These are phyloP conservation scores for Betta splendens DNA, from an alignment of 2,797 vertebrate species.

Conservation along the genomic window DNA sequence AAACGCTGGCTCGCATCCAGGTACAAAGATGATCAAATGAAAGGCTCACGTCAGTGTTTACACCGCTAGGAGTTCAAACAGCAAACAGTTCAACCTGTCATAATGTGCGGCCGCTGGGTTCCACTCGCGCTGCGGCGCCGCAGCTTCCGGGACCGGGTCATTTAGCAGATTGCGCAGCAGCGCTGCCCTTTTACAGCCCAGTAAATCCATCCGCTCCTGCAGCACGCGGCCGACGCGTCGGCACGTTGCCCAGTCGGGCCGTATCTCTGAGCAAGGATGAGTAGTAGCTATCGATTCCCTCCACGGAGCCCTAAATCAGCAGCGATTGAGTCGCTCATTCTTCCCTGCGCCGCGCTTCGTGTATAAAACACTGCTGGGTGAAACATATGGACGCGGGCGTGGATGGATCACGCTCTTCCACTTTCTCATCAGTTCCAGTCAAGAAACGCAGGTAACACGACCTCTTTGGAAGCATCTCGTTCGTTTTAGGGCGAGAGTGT, in stretches of 20 bases:
- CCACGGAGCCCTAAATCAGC: slow-evolving; percentile 57
- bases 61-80: too few species aligned
- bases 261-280: slow-evolving; percentile 53
- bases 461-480: slow-evolving; percentile 3
- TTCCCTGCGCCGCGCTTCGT: not conserved
- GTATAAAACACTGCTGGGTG: not conserved
- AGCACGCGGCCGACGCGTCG: slow-evolving; percentile 19
- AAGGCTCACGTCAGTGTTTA: too few species aligned
- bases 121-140: slow-evolving; percentile 40
- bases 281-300: slow-evolving; percentile 54
- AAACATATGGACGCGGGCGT: not conserved
- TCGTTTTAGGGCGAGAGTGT: slow-evolving; percentile 10
- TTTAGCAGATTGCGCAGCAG: slow-evolving; percentile 73
- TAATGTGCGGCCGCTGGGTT: too few species aligned
- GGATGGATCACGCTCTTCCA: too few species aligned
- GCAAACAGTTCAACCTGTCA: too few species aligned
- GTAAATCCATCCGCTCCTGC: slow-evolving; percentile 56
- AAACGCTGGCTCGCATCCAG: too few species aligned
- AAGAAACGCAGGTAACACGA: slow-evolving; percentile 13
- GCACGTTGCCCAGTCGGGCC: slow-evolving; percentile 30
- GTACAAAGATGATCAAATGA: too few species aligned
- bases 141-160: slow-evolving; percentile 65
- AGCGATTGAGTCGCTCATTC: slow-evolving; percentile 5
- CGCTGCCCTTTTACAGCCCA: slow-evolving; percentile 56
- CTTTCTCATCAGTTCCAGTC: too few species aligned